These are phyloP conservation scores for Cirrhinus mrigala DNA, from an alignment of 2,797 vertebrate species.

Conservation along the genomic window DNA sequence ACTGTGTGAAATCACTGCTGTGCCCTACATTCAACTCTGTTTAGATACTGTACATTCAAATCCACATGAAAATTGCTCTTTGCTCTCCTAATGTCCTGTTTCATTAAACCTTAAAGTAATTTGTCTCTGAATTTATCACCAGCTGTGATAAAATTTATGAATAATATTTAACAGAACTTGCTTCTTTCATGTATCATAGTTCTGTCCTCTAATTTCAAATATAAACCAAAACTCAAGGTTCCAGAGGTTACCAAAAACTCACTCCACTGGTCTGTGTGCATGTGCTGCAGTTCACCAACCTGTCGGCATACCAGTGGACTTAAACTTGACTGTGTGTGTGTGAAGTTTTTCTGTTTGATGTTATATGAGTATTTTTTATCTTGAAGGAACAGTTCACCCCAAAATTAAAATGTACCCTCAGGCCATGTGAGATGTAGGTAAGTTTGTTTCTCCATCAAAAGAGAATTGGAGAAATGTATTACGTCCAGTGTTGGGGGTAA, in stretches of 20 bases:
- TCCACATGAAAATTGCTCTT: neutral
- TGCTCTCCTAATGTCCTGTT: neutral
- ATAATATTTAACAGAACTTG: neutral
- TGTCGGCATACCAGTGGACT: conserved; percentile 1
- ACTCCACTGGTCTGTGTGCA: conserved; percentile 53
- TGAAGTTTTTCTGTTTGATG: neutral
- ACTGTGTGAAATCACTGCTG: neutral
- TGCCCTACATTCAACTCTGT: neutral
- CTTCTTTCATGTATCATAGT: neutral
- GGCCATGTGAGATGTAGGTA: too few relatives aligned
- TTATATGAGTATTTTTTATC: neutral
- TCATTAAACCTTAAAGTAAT: neutral
- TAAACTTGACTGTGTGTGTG: neutral
- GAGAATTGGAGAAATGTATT: too few relatives aligned
- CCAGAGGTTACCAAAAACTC: too few relatives aligned
- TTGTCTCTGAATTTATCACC: neutral
- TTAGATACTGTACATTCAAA: neutral
- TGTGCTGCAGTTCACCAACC: conserved; percentile 54
- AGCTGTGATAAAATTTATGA: conserved; percentile 1
- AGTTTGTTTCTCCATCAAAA: too few relatives aligned
- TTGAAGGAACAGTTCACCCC: neutral
- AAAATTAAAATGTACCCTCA: too few relatives aligned
- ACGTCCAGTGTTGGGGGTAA: too few relatives aligned
- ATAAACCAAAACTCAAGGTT: conserved; percentile 65
- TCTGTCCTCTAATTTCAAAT: conserved; percentile 70